Percentiles rank a stretch among this genome's conserved stretches.
phyloP scores from a whole-genome alignment of 2,797 vertebrate species.

The Eutrigla gurnardus region DNA sequence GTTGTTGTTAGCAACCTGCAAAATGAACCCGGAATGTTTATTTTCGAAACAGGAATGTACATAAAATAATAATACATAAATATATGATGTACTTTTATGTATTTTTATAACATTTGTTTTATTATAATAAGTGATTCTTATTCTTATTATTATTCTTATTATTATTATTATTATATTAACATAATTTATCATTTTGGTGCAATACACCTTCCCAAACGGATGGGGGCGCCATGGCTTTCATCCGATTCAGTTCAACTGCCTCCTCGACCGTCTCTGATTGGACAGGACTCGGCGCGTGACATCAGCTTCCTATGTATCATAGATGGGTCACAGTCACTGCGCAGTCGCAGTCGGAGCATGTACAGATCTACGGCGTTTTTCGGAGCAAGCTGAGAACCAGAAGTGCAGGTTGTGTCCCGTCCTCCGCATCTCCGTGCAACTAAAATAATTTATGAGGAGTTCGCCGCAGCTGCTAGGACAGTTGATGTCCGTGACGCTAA shows the following conservation, averaged over 20 bases:
- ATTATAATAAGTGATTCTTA: neutral
- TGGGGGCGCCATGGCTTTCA: conserved; percentile 29
- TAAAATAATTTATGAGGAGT: conserved; percentile 11
- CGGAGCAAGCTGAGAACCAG: conserved; percentile 14
- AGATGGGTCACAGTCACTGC: conserved; percentile 7
- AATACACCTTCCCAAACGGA: conserved; percentile 18
- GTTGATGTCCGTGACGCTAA: neutral
- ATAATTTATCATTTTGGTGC: neutral
- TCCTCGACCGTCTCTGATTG: neutral
- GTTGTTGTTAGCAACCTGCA: neutral
- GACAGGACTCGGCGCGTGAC: neutral
- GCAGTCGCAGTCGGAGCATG: fast-evolving
- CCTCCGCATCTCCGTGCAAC: neutral
- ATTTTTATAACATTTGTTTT: neutral
- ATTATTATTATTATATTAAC: neutral
- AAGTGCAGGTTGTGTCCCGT: conserved; percentile 33
- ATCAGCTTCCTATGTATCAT: neutral
- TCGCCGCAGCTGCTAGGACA: neutral
- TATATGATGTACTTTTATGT: no score
- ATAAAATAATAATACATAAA: neutral
- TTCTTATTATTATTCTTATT: neutral
- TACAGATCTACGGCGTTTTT: conserved; percentile 30
- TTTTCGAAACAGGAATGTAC: conserved; percentile 3
- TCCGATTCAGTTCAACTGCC: neutral
- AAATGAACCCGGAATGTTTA: conserved; percentile 6